Percentiles rank a stretch among this genome's conserved stretches.
Evolutionary conservation across 2,113 vertebrate genomes (phyloP).

Genomic region (Helogale parvula): DNA sequence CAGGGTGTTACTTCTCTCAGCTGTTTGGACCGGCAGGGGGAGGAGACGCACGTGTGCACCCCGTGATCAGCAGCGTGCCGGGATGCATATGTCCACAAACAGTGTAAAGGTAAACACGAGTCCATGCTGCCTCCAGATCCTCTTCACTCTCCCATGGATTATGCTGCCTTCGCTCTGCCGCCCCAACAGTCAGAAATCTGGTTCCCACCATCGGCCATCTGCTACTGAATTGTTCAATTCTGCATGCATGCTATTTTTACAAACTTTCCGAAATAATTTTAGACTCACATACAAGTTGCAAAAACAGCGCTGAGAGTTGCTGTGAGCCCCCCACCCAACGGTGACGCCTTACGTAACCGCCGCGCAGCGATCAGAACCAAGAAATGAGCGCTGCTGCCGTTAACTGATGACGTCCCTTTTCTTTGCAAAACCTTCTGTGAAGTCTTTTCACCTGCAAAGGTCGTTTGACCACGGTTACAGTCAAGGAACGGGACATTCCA

Average conservation of each 20-base stretch:
- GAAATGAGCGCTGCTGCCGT: no score
- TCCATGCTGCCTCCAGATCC: neutral
- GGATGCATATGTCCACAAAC: neutral
- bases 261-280: neutral
- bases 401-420: neutral
- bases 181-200: neutral
- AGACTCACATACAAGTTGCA: neutral
- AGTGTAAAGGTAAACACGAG: neutral
- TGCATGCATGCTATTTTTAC: conserved; percentile 27
- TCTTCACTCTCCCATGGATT: neutral
- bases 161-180: neutral
- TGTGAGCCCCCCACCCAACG: neutral
- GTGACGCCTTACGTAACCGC: neutral
- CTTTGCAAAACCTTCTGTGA: neutral
- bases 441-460: neutral
- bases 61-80: neutral
- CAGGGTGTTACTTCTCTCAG: neutral
- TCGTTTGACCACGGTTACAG: neutral
- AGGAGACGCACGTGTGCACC: neutral
- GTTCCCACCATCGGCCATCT: neutral
- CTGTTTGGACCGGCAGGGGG: neutral
- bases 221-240: neutral
- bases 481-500: neutral
- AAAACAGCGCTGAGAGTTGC: neutral
- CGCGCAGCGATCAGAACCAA: neutral